Percentiles rank a stretch among this genome's conserved stretches.
Conservation (phyloP, 2,113 vertebrate species). For the Spheniscus mendiculus region DNA sequence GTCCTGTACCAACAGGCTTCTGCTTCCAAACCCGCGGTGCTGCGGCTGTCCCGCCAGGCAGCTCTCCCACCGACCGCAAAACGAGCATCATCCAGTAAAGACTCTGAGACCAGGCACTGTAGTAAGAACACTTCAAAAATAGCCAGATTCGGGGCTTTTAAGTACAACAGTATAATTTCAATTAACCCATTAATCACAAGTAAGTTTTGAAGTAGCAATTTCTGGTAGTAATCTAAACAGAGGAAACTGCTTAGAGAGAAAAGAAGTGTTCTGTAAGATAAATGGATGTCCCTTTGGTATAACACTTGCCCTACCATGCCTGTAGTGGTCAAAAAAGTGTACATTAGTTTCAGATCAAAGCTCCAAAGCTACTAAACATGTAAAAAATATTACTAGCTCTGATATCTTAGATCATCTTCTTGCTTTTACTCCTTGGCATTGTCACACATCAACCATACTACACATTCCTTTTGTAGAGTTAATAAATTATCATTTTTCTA, state of each 20-base stretch:
- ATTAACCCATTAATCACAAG: not conserved
- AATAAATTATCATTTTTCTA: not conserved
- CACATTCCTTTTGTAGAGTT: not conserved
- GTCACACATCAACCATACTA: not conserved
- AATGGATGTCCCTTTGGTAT: fast-evolving
- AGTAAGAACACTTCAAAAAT: fast-evolving
- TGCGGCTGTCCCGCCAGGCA: not conserved
- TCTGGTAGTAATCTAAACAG: not conserved
- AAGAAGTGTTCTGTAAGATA: not conserved
- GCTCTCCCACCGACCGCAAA: too few species aligned
- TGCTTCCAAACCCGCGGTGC: fast-evolving
- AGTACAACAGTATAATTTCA: too few species aligned
- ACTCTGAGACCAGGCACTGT: not conserved
- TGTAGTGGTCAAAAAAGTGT: fast-evolving
- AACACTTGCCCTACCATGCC: not conserved
- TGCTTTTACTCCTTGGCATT: not conserved
- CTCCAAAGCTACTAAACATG: not conserved
- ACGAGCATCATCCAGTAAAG: not conserved
- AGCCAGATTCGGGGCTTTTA: fast-evolving
- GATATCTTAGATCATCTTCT: fast-evolving
- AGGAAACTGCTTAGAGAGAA: not conserved
- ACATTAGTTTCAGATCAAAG: not conserved
- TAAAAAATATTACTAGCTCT: not conserved
- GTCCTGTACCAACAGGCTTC: not conserved
- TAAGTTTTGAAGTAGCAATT: not conserved